These are phyloP conservation scores for Cavia porcellus DNA, from an alignment of 2,113 vertebrate genomes.

Conservation along the genomic window DNA sequence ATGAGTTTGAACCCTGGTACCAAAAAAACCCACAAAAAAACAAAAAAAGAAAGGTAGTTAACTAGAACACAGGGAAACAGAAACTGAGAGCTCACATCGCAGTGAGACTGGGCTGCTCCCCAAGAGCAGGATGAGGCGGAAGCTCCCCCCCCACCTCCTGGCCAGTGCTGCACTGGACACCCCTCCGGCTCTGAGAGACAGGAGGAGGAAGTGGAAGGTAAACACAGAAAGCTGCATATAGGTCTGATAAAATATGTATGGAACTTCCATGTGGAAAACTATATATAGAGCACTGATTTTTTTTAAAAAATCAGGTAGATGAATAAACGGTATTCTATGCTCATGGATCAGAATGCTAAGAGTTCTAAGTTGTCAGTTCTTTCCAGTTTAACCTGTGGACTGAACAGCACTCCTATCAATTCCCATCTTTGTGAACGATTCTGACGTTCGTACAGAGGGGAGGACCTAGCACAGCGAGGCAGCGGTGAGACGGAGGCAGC, in stretches of 20 bases:
- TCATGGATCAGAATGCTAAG: background rate
- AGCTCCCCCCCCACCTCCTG: background rate
- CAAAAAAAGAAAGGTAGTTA: background rate
- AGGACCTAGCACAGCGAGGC: background rate
- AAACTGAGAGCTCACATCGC: background rate
- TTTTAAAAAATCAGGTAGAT: background rate
- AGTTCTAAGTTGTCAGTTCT: background rate
- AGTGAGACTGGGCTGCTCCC: background rate
- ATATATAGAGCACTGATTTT: no score
- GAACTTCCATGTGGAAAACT: background rate
- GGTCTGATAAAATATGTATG: background rate
- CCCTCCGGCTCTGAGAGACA: background rate
- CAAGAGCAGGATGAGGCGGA: fast-evolving
- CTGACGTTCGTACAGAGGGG: background rate
- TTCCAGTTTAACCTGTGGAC: background rate
- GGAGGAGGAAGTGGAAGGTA: background rate
- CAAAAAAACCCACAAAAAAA: background rate
- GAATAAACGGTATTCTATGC: background rate
- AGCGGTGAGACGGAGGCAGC: background rate
- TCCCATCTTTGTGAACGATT: background rate
- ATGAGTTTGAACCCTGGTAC: no score
- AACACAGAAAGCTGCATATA: background rate
- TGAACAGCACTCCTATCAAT: background rate
- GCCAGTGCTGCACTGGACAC: background rate
- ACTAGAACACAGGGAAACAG: no score